A percentile compares a stretch with the other conserved stretches of the same genome.
Evolutionary conservation across 1,140 invertebrate species (phyloP).

Genomic region (Apis laboriosa): DNA sequence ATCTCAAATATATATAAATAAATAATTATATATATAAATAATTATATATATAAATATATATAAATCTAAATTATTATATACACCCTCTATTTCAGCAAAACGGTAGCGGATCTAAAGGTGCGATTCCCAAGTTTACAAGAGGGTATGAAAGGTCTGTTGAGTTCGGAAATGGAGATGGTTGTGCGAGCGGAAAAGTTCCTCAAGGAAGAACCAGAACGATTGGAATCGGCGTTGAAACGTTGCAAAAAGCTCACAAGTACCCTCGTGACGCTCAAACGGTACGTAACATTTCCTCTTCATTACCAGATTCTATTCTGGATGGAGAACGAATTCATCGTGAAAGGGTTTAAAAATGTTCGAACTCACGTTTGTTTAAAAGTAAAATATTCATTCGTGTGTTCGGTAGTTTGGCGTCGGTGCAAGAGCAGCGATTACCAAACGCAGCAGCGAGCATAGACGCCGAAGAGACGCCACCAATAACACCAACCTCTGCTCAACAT

Average conservation of each 20-base stretch:
- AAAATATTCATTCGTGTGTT: neutral
- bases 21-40: no score
- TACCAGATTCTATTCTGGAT: neutral
- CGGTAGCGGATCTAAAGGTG: constrained; percentile 96
- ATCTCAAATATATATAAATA: no score
- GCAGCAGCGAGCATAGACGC: constrained; percentile 79
- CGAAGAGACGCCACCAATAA: constrained; percentile 85
- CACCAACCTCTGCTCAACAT: constrained; percentile 84
- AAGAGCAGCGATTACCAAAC: constrained; percentile 93
- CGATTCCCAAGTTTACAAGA: constrained; percentile 95
- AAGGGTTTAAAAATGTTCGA: neutral
- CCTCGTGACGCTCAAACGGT: constrained; percentile 98
- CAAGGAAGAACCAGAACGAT: constrained; percentile 95
- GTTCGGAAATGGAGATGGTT: constrained; percentile 96
- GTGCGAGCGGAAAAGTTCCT: constrained; percentile 97
- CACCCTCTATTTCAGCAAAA: constrained; percentile 85
- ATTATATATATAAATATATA: no score
- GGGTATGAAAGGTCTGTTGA: constrained; percentile 92
- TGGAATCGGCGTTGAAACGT: constrained; percentile 93
- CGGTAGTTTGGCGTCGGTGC: constrained; percentile 94
- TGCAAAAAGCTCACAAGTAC: constrained; percentile 98
- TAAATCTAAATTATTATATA: no score
- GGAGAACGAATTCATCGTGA: neutral
- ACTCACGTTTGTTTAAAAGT: neutral
- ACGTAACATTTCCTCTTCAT: constrained; percentile 54